Conservation (phyloP, 2,113 vertebrate species). For the Myxocyprinus asiaticus region DNA sequence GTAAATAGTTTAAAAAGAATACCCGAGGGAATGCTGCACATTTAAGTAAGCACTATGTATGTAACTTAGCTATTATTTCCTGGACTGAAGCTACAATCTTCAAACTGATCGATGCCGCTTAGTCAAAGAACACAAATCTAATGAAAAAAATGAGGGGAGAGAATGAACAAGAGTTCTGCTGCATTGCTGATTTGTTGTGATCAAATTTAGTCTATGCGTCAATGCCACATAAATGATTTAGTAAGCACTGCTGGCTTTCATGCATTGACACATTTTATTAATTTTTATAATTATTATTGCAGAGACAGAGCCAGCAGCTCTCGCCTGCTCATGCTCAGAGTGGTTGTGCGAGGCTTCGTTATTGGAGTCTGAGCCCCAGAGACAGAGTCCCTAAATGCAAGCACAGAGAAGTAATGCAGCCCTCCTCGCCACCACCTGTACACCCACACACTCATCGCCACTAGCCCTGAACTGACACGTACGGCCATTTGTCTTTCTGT, state of each 20-base stretch:
- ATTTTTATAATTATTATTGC: conserved; percentile 58
- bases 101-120: conserved; percentile 19
- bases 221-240: conserved; percentile 51
- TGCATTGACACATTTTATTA: conserved; percentile 47
- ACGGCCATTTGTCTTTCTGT: conserved; percentile 54
- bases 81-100: neutral
- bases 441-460: conserved; percentile 50
- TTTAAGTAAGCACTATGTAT: neutral
- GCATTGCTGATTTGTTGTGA: conserved; percentile 37
- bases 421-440: conserved; percentile 5
- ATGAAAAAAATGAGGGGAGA: conserved; percentile 10
- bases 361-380: conserved; percentile 8
- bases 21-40: neutral
- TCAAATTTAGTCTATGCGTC: conserved; percentile 51
- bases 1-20: conserved; percentile 14
- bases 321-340: conserved; percentile 13
- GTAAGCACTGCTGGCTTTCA: conserved; percentile 43
- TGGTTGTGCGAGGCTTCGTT: neutral
- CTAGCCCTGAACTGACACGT: conserved; percentile 46
- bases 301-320: conserved; percentile 52
- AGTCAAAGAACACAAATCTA: conserved; percentile 20
- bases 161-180: conserved; percentile 9
- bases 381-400: neutral
- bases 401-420: neutral
- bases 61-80: conserved; percentile 12